phyloP scores from a whole-genome alignment of 2,113 vertebrate genomes.

The Chloroceryle aenea region DNA sequence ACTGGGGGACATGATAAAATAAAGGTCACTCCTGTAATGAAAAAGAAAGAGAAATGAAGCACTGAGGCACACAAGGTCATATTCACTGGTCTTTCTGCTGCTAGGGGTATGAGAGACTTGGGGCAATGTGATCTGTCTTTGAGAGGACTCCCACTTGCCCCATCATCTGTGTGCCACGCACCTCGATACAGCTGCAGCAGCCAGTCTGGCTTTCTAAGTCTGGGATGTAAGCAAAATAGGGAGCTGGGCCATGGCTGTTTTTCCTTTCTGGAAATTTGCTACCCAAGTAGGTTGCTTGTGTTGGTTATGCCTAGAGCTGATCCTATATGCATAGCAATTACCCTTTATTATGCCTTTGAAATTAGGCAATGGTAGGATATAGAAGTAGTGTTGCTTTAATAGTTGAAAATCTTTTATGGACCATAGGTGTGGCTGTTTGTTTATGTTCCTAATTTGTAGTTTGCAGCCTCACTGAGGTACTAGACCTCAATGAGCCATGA shows the following conservation, averaged over 20 bases:
- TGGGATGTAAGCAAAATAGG: neutral
- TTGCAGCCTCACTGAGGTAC: conserved; percentile 33
- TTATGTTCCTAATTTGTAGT: conserved; percentile 64
- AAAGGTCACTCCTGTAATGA: neutral
- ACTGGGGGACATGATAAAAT: neutral
- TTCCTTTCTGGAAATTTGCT: conserved; percentile 32
- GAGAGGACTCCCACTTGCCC: neutral
- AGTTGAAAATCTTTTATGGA: conserved; percentile 59
- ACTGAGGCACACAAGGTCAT: neutral
- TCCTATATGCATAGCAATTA: conserved; percentile 34
- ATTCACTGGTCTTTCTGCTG: neutral
- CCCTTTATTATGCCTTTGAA: conserved; percentile 52
- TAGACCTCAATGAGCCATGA: conserved; percentile 47
- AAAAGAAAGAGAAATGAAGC: neutral
- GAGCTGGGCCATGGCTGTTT: neutral
- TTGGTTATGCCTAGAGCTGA: conserved; percentile 58
- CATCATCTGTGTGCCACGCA: neutral
- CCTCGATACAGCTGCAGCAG: neutral
- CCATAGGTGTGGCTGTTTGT: conserved; percentile 61
- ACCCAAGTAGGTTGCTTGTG: conserved; percentile 35
- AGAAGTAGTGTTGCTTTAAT: neutral
- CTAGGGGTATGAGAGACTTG: neutral
- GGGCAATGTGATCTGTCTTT: neutral
- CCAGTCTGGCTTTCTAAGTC: neutral
- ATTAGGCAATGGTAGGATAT: conserved; percentile 26